Evolutionary conservation across 2,113 vertebrate genomes (phyloP).

Genomic region (Kobus ellipsiprymnus): DNA sequence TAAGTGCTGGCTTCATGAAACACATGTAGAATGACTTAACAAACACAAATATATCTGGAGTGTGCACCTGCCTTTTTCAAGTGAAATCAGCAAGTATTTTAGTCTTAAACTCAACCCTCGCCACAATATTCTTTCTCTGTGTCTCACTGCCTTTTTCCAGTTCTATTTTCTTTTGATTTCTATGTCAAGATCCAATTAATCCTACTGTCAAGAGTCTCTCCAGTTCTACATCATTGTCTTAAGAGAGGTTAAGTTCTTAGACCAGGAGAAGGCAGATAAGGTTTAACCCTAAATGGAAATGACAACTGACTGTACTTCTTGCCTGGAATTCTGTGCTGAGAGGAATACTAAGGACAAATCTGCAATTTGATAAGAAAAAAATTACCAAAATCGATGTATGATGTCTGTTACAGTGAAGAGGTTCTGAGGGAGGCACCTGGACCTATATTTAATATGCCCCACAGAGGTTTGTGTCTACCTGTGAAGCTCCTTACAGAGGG

Average conservation of each 20-base stretch:
- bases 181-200: not conserved
- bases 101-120: not conserved
- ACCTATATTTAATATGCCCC: not conserved
- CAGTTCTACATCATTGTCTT: not conserved
- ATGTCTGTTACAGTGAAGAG: not conserved
- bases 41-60: not conserved
- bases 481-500: not conserved
- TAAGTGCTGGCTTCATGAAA: slow-evolving; percentile 13
- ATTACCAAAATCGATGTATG: not conserved
- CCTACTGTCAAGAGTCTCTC: not conserved
- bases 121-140: not conserved
- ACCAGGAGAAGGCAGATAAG: not conserved
- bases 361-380: not conserved
- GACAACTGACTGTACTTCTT: not conserved
- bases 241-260: not conserved
- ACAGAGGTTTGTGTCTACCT: not conserved
- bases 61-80: slow-evolving; percentile 2
- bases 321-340: not conserved
- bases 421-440: not conserved
- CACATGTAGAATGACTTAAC: not conserved
- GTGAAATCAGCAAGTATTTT: not conserved
- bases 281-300: not conserved
- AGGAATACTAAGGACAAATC: not conserved
- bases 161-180: not conserved
- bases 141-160: not conserved